These are phyloP conservation scores for Echinops telfairi DNA, from an alignment of 2,113 vertebrate species.

Conservation along the genomic window DNA sequence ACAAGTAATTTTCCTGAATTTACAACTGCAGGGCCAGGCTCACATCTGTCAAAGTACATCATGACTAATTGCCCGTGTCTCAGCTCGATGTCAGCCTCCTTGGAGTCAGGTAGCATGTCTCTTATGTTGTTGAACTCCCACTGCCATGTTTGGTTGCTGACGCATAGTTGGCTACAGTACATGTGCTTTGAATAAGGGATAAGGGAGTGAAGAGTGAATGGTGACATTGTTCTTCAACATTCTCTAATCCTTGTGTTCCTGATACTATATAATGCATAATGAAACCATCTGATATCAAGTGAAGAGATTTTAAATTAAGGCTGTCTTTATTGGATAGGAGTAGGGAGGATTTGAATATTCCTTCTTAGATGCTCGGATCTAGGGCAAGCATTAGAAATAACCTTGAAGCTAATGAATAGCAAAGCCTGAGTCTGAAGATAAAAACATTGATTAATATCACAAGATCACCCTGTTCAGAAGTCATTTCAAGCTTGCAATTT, in stretches of 20 bases:
- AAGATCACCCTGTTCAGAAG: slow-evolving; percentile 43
- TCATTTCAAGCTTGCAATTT: slow-evolving; percentile 57
- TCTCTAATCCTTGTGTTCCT: slow-evolving; percentile 24
- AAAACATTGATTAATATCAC: slow-evolving; percentile 67
- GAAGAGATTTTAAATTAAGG: slow-evolving; percentile 69
- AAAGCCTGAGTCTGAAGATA: slow-evolving; percentile 34
- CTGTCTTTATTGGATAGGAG: slow-evolving; percentile 37
- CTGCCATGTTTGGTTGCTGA: neutral
- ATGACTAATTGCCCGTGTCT: neutral
- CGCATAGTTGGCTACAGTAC: neutral
- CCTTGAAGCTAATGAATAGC: slow-evolving; percentile 60
- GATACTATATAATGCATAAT: slow-evolving; percentile 36
- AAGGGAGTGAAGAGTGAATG: neutral
- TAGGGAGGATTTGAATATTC: slow-evolving; percentile 62
- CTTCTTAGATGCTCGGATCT: slow-evolving; percentile 38
- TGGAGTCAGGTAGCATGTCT: neutral
- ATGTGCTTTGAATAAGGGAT: neutral
- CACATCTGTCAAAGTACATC: neutral
- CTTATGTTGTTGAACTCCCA: neutral
- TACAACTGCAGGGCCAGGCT: neutral
- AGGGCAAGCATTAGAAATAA: slow-evolving; percentile 52
- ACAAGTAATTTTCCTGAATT: neutral
- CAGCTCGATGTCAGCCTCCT: neutral
- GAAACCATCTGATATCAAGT: slow-evolving; percentile 57
- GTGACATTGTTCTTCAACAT: slow-evolving; percentile 29